A percentile compares a stretch with the other conserved stretches of the same genome.
Conservation (phyloP, 2,113 vertebrate species). For the Lethenteron reissneri region DNA sequence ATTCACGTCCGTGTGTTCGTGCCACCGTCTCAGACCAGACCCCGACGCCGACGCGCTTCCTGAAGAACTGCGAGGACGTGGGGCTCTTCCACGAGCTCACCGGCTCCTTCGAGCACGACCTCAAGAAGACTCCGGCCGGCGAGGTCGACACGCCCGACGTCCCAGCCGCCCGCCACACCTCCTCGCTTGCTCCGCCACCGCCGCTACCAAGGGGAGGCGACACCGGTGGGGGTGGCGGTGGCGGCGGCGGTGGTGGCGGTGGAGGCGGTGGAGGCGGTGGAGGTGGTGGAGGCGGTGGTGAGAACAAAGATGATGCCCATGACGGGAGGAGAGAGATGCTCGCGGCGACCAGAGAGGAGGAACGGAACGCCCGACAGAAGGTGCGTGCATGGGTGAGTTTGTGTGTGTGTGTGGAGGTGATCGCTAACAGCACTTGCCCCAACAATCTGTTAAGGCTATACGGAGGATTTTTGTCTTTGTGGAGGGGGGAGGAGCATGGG, state of each 20-base stretch:
- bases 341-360: neutral
- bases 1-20: too few relatives aligned
- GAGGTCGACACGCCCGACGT: neutral
- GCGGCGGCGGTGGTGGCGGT: neutral
- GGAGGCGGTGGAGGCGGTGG: neutral
- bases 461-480: too few relatives aligned
- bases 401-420: too few relatives aligned
- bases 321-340: neutral
- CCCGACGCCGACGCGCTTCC: slow-evolving; percentile 82
- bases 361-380: neutral
- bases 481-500: too few relatives aligned
- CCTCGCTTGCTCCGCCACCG: neutral
- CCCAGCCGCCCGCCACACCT: neutral
- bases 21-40: slow-evolving; percentile 61
- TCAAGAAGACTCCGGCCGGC: slow-evolving; percentile 83
- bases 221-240: neutral
- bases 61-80: slow-evolving; percentile 98
- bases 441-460: too few relatives aligned
- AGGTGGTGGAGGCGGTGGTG: neutral
- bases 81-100: slow-evolving; percentile 91
- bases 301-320: neutral
- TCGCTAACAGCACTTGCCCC: too few relatives aligned
- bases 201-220: neutral
- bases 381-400: neutral
- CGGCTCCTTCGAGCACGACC: slow-evolving; percentile 95